These are phyloP conservation scores for Paraplagusia blochii DNA, from an alignment of 2,113 vertebrate species.

Conservation along the genomic window DNA sequence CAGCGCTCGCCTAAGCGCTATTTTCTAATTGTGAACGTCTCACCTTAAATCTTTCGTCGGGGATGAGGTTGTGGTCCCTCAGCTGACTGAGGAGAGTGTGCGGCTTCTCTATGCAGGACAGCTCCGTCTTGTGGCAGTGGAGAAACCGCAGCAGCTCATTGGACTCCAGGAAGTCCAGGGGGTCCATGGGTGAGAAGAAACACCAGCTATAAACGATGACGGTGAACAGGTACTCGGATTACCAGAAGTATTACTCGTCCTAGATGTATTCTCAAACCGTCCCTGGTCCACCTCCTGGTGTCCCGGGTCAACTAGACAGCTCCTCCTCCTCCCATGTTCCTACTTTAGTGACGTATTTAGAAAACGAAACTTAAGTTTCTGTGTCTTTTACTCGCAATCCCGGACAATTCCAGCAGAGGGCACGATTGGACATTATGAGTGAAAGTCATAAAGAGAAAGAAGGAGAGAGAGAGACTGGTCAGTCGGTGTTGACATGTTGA, in stretches of 20 bases:
- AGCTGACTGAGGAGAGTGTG: slow-evolving; percentile 62
- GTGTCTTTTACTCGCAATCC: background rate
- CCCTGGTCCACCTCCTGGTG: background rate
- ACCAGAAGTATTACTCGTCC: no score
- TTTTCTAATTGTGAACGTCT: background rate
- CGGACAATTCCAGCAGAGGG: background rate
- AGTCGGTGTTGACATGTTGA: no score
- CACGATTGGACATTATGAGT: background rate
- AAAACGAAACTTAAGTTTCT: slow-evolving; percentile 39
- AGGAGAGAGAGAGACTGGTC: no score
- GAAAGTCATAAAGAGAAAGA: no score
- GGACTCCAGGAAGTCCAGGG: slow-evolving; percentile 35
- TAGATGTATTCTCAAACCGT: background rate
- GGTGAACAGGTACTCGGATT: background rate
- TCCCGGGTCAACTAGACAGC: no score
- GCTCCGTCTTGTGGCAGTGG: slow-evolving; percentile 55
- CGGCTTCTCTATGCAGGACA: slow-evolving; percentile 68
- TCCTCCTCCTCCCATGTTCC: background rate
- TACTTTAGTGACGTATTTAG: slow-evolving; percentile 38
- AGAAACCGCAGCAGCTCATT: slow-evolving; percentile 53
- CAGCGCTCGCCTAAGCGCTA: background rate
- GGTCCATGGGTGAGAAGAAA: slow-evolving; percentile 25
- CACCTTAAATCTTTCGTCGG: slow-evolving; percentile 48
- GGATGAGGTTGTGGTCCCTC: slow-evolving; percentile 64
- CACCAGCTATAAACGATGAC: background rate